Percentiles rank a stretch among this genome's conserved stretches.
phyloP scores from a whole-genome alignment of 2,113 vertebrate genomes.

The Pedionomus torquatus region DNA sequence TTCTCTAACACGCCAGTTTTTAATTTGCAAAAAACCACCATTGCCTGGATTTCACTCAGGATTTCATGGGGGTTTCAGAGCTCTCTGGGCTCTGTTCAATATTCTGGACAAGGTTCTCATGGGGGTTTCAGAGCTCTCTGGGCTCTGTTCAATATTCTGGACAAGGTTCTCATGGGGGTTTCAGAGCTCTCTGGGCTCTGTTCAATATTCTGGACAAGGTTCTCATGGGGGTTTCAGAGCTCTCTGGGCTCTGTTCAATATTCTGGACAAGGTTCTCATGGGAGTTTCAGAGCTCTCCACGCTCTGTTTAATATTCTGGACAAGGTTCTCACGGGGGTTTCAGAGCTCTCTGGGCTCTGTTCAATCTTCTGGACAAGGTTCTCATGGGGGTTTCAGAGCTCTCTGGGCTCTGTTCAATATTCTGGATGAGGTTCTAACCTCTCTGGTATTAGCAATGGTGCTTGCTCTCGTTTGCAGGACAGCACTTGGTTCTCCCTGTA shows the following conservation, averaged over 20 bases:
- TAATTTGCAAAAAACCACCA: slow-evolving; percentile 6
- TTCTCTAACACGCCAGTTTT: not conserved
- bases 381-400: too few relatives aligned
- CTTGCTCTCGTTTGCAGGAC: not conserved
- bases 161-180: not conserved
- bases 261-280: not conserved
- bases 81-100: not conserved
- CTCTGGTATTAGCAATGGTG: not conserved
- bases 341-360: not conserved
- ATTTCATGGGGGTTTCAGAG: not conserved
- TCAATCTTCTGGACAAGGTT: not conserved
- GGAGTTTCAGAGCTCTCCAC: not conserved
- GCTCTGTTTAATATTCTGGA: not conserved
- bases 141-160: not conserved
- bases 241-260: not conserved
- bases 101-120: not conserved
- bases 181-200: not conserved
- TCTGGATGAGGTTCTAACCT: not conserved
- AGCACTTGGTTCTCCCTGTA: not conserved
- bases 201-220: not conserved
- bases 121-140: not conserved
- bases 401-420: not conserved
- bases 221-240: not conserved
- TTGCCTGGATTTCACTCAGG: not conserved
- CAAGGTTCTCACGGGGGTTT: not conserved